A percentile compares a stretch with the other conserved stretches of the same genome.
Evolutionary conservation across 1,140 invertebrate species (phyloP).

Genomic region (Muscidifurax raptorellus): DNA sequence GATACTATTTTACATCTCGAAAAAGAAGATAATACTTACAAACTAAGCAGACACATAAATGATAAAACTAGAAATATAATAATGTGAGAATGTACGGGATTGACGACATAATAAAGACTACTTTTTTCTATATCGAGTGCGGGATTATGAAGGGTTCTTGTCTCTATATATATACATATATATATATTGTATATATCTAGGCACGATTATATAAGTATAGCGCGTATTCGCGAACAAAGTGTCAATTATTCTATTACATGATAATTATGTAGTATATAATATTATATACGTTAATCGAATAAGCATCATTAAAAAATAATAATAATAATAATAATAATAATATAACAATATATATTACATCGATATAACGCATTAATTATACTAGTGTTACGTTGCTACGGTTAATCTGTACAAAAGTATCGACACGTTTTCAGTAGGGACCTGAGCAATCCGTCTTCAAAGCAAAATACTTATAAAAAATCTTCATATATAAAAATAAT

Average conservation of each 20-base stretch:
- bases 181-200: too few relatives aligned
- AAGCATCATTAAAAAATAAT: not conserved
- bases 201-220: not conserved
- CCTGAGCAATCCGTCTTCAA: not conserved
- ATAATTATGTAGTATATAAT: too few relatives aligned
- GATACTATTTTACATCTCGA: not conserved
- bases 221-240: not conserved
- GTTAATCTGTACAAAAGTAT: not conserved
- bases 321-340: too few relatives aligned
- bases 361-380: not conserved
- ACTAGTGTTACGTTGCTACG: not conserved
- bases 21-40: too few relatives aligned
- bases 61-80: too few relatives aligned
- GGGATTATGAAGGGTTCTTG: too few relatives aligned
- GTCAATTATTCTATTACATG: not conserved
- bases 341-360: not conserved
- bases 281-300: not conserved
- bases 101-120: too few relatives aligned
- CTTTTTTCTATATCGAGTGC: too few relatives aligned
- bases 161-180: too few relatives aligned
- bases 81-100: too few relatives aligned
- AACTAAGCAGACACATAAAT: not conserved
- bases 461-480: not conserved
- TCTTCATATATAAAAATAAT: not conserved
- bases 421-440: not conserved